phyloP scores from a whole-genome alignment of 2,113 vertebrate genomes.

The Campylomormyrus tamandua region DNA sequence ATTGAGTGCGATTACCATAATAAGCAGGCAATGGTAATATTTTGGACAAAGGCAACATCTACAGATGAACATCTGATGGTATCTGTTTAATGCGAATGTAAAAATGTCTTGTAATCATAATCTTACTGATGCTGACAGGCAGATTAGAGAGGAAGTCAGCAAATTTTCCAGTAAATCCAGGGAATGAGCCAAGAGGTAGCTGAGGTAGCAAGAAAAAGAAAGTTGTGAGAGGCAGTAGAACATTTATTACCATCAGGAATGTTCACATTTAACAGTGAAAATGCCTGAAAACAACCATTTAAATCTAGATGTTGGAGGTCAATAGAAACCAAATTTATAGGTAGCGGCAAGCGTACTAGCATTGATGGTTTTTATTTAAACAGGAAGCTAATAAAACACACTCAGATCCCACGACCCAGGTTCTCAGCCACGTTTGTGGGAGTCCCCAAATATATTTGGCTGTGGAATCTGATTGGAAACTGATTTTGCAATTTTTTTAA shows the following conservation, averaged over 20 bases:
- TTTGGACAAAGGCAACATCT: not conserved
- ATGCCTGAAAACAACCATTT: not conserved
- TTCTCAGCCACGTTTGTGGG: not conserved
- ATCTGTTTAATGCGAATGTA: not conserved
- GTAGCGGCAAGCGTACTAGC: not conserved
- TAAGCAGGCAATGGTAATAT: not conserved
- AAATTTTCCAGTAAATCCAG: not conserved
- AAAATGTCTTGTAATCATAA: not conserved
- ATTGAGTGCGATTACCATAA: not conserved
- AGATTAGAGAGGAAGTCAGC: not conserved
- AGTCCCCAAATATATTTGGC: not conserved
- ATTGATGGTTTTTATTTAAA: not conserved
- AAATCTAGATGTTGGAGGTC: not conserved
- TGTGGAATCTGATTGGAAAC: not conserved
- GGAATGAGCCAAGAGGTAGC: not conserved
- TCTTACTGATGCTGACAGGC: not conserved
- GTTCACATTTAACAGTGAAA: not conserved
- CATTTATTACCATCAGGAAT: not conserved
- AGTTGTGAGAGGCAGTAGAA: not conserved
- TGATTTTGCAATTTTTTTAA: not conserved
- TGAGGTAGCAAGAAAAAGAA: not conserved
- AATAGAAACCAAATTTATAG: not conserved
- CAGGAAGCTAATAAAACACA: not conserved
- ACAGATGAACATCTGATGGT: not conserved
- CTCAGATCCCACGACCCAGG: not conserved